Base-by-base conservation (phyloP, 2,113 vertebrate species). In the Paradisaea rubra region DNA sequence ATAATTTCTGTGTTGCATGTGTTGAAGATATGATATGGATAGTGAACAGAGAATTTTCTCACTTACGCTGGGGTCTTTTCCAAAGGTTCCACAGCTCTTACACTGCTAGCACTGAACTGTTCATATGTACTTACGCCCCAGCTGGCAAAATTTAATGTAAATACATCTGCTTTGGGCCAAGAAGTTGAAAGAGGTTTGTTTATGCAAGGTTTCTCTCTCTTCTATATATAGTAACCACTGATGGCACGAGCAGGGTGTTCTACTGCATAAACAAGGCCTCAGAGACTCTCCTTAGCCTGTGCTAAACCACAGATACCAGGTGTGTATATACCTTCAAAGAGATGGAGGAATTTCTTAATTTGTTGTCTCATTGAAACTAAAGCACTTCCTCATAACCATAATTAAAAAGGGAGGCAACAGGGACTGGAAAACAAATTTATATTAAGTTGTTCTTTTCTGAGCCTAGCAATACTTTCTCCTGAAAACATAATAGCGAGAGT, bases 341-440 rank as follows among this genome's bases (percentile, higher is more conserved):
- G 88, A 81, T 45, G 23, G 47, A 81, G 64, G 89, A 95, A 94
- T 92, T 77, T 93, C 82, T 94, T 96, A 83, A 91, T 96, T 95
- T 94, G 92, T 84, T 93, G 70, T 83, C 83, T 69, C 78, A 93
- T 83, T 93, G 87, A 97, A 94, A 66, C 79, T 89, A 76, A 91
- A 96, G 64, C 68, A 87, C 68, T 63, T 82, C 80, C 69, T 88
- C 82, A 92, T 72, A 78, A 86, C 53, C 54, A 35, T 97, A 96
- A 97, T 97, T 96, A 93, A 95, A 94, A 88, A 96, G 92, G 88
- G 94, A 96, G 94, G 92, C 57, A 88, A 89, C 94, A 50, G n/a
- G n/a, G 22, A 91, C 49, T 86, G 69, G 45, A 86, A 93, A 96
- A 81, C 49, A 92, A 70, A 84, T 66, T 88, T 53, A 41, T 68